Base-by-base conservation (phyloP, 2,888 invertebrate species). In the Escarpia spicata region DNA sequence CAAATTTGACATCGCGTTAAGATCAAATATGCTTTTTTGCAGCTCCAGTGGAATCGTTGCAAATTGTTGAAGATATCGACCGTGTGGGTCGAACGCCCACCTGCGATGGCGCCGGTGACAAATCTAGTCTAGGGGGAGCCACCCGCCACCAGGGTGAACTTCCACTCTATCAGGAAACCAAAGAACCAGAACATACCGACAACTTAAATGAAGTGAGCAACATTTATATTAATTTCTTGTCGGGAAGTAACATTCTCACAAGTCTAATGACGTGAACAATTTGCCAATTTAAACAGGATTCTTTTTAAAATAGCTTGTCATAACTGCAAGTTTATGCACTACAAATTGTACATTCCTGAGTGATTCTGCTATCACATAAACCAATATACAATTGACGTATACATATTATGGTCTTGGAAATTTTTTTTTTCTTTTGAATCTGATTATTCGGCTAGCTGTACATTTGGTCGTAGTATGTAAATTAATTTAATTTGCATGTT, bases 181-280 rank as follows among this genome's bases (percentile, higher is more conserved):
- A 98, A 0, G 98, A 98, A 0, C 98, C 98, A 96, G 75, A 75
- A 75, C 75, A n/a, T 26, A 97, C 98, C 97, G 99, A 99, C 97
- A 99, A 99, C 96, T 96, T 99, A 93, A 98, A 99, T 96, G 98
- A 99, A 97, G 98, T 98, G 97, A 97, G 97, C 26, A 75, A n/a
- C 75, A 26, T 75, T 26, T 75, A 6, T 26, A 75, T 26, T 75
- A 15, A 75, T 6, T 75, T 75, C 52, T 52, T 52, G 52, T 52
- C 3, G 52, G 52, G 3, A 52, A 52, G 37, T 37, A 37, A 37
- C 37, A 37, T 37, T 37, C 37, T 37, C 52, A 52, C 52, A 4
- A 52, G 52, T 52, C 52, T 52, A 52, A 15, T 52, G 52, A 52
- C 52, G 15, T 9, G 52, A 45, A 45, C 6, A 6, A 45, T 45